Evolutionary conservation across 2,113 vertebrate species (phyloP).

Genomic region (Myotis yumanensis): DNA sequence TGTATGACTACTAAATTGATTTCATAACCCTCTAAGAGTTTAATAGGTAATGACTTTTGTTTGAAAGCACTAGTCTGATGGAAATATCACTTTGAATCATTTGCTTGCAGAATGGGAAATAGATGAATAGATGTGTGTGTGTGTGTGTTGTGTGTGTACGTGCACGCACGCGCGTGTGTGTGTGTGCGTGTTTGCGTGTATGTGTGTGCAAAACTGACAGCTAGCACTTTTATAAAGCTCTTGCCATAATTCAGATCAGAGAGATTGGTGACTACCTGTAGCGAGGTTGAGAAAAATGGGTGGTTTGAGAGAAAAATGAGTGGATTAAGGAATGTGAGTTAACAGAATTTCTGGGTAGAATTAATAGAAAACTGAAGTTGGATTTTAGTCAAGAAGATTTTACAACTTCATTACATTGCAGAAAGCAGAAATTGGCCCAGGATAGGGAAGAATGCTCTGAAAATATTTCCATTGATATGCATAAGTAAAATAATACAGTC

Average conservation of each 20-base stretch:
- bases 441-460: not conserved
- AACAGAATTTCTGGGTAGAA: conserved; percentile 7
- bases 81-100: conserved; percentile 2
- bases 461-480: conserved; percentile 23
- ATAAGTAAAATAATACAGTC: not conserved
- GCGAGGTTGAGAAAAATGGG: not conserved
- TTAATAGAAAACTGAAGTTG: not conserved
- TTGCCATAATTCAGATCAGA: not conserved
- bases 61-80: conserved; percentile 3
- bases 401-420: not conserved
- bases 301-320: not conserved
- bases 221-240: not conserved
- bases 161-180: too few relatives aligned
- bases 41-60: not conserved
- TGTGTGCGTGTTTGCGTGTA: too few relatives aligned
- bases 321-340: not conserved
- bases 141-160: too few relatives aligned
- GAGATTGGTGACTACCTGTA: not conserved
- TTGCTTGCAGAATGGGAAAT: not conserved
- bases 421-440: not conserved
- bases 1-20: not conserved
- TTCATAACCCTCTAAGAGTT: not conserved
- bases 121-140: not conserved
- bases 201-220: not conserved
- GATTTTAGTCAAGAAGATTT: conserved; percentile 26